Evolutionary conservation across 2,113 vertebrate species (phyloP), one percentile per base, ranked within the genome.

Genomic region (Alectura lathami): DNA sequence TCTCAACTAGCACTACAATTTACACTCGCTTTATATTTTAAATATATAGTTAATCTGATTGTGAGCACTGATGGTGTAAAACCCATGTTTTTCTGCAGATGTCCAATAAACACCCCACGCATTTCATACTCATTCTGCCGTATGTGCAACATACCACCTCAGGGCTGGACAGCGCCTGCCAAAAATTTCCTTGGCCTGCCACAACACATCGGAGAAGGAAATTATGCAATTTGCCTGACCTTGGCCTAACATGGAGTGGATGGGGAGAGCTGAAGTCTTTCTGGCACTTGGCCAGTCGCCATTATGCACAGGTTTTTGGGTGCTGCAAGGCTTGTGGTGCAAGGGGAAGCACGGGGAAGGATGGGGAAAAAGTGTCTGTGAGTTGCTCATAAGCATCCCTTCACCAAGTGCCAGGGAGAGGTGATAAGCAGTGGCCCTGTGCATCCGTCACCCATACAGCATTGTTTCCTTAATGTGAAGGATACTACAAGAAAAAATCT

Each of bases 61-160:
- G 9, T 1, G 3, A 1, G 3, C 8, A 30, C 21, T 27, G 51
- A 11, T 17, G 27, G 14, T 11, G 34, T 40, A 63, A 81, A 77
- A 67, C 17, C 36, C 1, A 3, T 57, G n/a, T 42, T 72, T 67
- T 77, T 88, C 36, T 74, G 17, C 26, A 27, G 38, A 63, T 17
- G 14, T 32, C 17, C 59, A 34, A 7, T 7, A 48, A 32, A 17
- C 9, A 60, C 7, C n/a, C 8, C 4, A 9, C 1, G 0, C 40
- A 38, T 30, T 18, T 69, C 1, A 0, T 17, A 53, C 17, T 15
- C 40, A 21, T 69, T 69, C 76, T 86, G 30, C 63, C 80, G 16
- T 23, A 40, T 17, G n/a, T 48, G 21, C 40, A 73, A 57, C 8
- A 8, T 53, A 38, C 1, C 69, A 21, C 11, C 47, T 30, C 40